Evolutionary conservation across 2,888 invertebrate genomes (phyloP), one percentile per base, ranked within the genome.

Genomic region (Synergus umbraculus): DNA sequence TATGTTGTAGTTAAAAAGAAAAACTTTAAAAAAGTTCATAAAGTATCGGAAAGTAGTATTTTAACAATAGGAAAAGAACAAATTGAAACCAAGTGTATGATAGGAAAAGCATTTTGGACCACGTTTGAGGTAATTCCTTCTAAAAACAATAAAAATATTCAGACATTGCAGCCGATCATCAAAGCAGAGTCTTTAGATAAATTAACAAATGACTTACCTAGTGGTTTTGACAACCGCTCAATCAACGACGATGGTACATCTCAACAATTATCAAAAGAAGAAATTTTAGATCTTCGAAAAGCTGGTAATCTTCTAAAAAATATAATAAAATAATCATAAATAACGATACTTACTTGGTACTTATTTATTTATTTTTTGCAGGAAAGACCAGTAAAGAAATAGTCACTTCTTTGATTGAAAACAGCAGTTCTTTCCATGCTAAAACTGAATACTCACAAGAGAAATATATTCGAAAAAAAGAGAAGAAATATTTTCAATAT

Each of bases 391-490:
- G 97, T 0, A 95, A 95, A 22, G 96, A 96, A 88, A 97, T 99
- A 84, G 96, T 99, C 7, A 96, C 95, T 83, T 96, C 96, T 78
- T 93, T 99, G 15, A 96, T 99, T 76, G 96, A 96, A 82, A 98
- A 98, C 90, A 99, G 98, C 18, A 96, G 95, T 85, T 98, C 98
- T 0, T 99, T 99, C 92, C 94, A 95, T 58, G 94, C 95, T 79
- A 98, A 98, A 93, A 99, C 98, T 0, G 97, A 97, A 88, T 99
- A 96, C 92, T 96, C 97, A 0, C 97, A 99, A 92, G 97, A 97
- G 86, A 99, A 99, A 91, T 99, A 99, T 92, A 94, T 99, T 65
- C 96, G 96, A 87, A 99, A 99, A 91, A 99, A 99, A 92, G 97
- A 97, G 88, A 96, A 96, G 87, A 99, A 99, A 92, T 99, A 98